Conservation (phyloP, 2,113 vertebrate species). For the Gallinago undulata region DNA sequence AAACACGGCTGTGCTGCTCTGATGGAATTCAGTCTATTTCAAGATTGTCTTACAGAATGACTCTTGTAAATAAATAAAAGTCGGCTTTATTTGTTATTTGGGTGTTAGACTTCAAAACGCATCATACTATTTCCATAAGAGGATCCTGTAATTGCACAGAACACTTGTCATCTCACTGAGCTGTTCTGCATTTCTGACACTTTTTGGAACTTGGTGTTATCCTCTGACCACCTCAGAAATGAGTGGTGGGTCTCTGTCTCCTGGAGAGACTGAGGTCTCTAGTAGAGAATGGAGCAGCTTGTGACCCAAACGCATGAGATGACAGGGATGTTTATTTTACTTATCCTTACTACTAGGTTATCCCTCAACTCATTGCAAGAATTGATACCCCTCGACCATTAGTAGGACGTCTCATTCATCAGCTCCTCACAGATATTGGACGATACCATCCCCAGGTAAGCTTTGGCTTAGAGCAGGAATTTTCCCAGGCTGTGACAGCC, state of each 20-base stretch:
- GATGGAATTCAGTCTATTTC: neutral
- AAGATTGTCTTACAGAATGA: neutral
- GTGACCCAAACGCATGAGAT: neutral
- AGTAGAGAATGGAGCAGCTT: neutral
- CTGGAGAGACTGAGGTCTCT: neutral
- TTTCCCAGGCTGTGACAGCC: neutral
- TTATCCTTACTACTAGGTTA: conserved; percentile 79
- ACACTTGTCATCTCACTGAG: neutral
- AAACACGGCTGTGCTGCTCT: neutral
- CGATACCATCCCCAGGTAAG: conserved; percentile 94
- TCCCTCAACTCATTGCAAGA: conserved; percentile 96
- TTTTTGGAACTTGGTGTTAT: neutral
- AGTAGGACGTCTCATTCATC: conserved; percentile 96
- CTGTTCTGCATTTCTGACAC: neutral
- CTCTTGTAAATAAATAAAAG: neutral
- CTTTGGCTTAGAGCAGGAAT: neutral
- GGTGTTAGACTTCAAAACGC: neutral
- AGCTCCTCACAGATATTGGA: conserved; percentile 96
- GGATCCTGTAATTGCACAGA: neutral
- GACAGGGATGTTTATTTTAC: neutral
- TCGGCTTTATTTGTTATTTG: neutral
- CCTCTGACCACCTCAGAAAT: neutral
- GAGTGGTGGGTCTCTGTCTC: neutral
- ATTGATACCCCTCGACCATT: conserved; percentile 94
- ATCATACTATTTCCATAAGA: neutral